Conservation (phyloP, 35 echinoderm and acorn worm genomes). For the Apostichopus californicus region DNA sequence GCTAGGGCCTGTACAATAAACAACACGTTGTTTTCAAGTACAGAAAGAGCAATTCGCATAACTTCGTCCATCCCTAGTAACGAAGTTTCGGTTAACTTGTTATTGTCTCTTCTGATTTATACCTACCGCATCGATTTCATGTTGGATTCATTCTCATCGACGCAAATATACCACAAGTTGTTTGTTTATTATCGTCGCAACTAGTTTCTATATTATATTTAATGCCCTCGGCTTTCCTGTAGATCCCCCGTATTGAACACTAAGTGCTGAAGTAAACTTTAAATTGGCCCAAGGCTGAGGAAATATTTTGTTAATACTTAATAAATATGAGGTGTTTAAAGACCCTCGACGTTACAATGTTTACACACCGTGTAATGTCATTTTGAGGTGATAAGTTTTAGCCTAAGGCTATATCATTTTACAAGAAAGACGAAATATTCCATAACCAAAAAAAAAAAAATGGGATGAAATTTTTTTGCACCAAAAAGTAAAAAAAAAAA, state of each 20-base stretch:
- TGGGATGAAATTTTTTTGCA: background rate
- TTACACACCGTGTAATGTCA: constrained; percentile 41
- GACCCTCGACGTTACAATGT: constrained; percentile 31
- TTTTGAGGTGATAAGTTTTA: constrained; percentile 4
- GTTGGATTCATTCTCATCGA: constrained; percentile 31
- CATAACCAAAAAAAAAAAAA: background rate
- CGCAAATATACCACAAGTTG: constrained; percentile 22
- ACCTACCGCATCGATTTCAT: constrained; percentile 48
- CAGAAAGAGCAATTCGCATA: no score
- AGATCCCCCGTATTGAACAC: constrained; percentile 3
- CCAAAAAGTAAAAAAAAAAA: background rate
- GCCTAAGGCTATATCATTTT: background rate
- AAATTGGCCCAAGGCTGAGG: constrained; percentile 33
- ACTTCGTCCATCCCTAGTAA: no score
- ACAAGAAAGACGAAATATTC: background rate
- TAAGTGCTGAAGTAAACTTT: constrained; percentile 24
- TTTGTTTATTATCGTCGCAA: constrained; percentile 36
- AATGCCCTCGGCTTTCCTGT: constrained; percentile 35
- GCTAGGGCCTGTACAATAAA: no score
- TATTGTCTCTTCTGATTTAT: background rate
- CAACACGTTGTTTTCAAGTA: no score
- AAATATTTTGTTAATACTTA: constrained; percentile 63
- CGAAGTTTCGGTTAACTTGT: background rate
- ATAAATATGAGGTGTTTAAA: constrained; percentile 52
- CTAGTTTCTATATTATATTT: constrained; percentile 28